A percentile compares a stretch with the other conserved stretches of the same genome.
These are phyloP conservation scores for Didymodactylos carnosus DNA, from an alignment of 2,888 invertebrate genomes.

Conservation along the genomic window DNA sequence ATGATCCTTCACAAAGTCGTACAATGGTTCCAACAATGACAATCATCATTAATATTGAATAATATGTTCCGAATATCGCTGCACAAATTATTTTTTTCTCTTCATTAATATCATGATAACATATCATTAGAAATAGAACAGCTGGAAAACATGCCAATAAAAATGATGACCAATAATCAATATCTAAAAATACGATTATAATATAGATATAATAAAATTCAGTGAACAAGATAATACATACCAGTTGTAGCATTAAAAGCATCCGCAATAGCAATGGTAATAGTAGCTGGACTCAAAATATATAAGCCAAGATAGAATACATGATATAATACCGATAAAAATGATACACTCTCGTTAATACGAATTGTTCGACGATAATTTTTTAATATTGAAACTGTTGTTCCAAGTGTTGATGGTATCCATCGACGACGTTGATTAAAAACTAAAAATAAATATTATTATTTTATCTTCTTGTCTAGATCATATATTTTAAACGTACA, in stretches of 20 bases:
- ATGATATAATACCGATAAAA: conserved; percentile 25
- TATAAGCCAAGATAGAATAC: conserved; percentile 20
- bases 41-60: conserved; percentile 21
- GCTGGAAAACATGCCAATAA: conserved; percentile 18
- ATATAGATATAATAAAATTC: no score
- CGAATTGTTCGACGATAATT: conserved; percentile 22
- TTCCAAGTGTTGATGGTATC: conserved; percentile 96
- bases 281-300: conserved; percentile 22
- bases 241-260: conserved; percentile 17
- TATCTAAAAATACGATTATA: no score
- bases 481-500: no score
- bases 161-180: conserved; percentile 74
- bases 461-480: no score
- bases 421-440: conserved; percentile 92
- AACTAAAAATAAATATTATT: no score
- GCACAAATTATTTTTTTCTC: conserved; percentile 53
- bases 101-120: conserved; percentile 17
- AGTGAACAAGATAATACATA: no score
- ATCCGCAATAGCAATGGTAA: conserved; percentile 23
- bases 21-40: conserved; percentile 21
- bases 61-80: conserved; percentile 19
- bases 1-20: conserved; percentile 18
- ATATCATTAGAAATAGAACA: conserved; percentile 19
- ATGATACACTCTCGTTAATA: conserved; percentile 25
- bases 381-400: conserved; percentile 67